phyloP scores from a whole-genome alignment of 2,113 vertebrate species.

The Gambusia holbrooki region DNA sequence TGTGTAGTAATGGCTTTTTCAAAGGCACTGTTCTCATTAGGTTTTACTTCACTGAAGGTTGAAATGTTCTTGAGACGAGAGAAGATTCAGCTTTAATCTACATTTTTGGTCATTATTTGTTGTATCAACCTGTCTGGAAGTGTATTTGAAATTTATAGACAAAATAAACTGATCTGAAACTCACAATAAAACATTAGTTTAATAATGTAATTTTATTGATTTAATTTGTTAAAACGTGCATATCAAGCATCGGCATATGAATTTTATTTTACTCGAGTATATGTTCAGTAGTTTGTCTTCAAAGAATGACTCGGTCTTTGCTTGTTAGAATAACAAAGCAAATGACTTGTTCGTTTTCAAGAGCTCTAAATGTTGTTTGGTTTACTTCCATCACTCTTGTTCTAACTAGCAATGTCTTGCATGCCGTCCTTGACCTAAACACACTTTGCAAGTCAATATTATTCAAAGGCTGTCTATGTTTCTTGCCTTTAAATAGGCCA shows the following conservation, averaged over 20 bases:
- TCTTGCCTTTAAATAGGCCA: conserved; percentile 83
- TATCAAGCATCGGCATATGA: conserved; percentile 7
- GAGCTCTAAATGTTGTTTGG: conserved; percentile 44
- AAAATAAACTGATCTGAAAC: neutral
- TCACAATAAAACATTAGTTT: neutral
- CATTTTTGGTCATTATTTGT: no score
- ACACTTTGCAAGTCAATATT: conserved; percentile 81
- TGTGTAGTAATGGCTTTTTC: no score
- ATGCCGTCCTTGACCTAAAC: conserved; percentile 72
- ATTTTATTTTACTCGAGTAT: conserved; percentile 20
- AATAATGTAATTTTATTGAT: neutral
- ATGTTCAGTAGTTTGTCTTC: neutral
- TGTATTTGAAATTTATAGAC: neutral
- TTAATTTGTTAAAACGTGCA: conserved; percentile 5
- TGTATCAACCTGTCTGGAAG: no score
- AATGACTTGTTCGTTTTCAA: conserved; percentile 45
- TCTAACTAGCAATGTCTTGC: conserved; percentile 51
- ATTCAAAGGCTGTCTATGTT: conserved; percentile 81
- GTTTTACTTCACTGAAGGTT: neutral
- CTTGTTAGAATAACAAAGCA: conserved; percentile 39
- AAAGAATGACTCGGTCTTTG: conserved; percentile 23
- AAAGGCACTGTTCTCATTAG: neutral
- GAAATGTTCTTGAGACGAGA: neutral
- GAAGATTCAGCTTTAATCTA: no score
- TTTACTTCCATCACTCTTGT: conserved; percentile 68